A percentile compares a stretch with the other conserved stretches of the same genome.
Evolutionary conservation across 2,888 invertebrate genomes (phyloP).

Genomic region (Odontomyia ornata): DNA sequence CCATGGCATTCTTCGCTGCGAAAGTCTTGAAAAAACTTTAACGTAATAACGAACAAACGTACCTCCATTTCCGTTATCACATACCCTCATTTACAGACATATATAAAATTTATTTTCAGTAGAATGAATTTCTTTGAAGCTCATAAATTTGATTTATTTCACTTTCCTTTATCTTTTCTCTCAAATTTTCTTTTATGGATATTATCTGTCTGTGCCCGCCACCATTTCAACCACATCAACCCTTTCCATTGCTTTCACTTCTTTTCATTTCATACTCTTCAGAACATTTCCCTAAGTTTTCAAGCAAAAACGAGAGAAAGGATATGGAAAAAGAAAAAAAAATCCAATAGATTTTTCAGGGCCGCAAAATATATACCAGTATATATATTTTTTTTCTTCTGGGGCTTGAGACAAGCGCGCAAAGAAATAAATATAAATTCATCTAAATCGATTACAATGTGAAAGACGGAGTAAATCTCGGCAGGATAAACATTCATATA

Average conservation of each 20-base stretch:
- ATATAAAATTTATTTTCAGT: slow-evolving; percentile 11
- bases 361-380: background rate
- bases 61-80: no score
- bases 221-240: background rate
- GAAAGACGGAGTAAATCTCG: background rate
- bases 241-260: slow-evolving; percentile 1
- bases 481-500: background rate
- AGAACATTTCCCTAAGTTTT: background rate
- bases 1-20: no score
- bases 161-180: background rate
- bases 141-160: slow-evolving; percentile 40
- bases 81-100: no score
- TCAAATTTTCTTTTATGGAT: slow-evolving; percentile 17
- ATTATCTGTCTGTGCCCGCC: background rate
- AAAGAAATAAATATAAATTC: slow-evolving; percentile 10
- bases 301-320: no score
- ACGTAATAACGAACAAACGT: no score
- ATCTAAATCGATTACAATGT: slow-evolving; percentile 17
- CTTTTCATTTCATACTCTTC: background rate
- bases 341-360: background rate
- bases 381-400: background rate
- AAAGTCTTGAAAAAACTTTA: no score
- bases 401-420: no score
- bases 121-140: slow-evolving; percentile 4
- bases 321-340: background rate